Evolutionary conservation across 1,140 invertebrate species (phyloP), one percentile per base, ranked within the genome.

Genomic region (Ectropis grisescens): DNA sequence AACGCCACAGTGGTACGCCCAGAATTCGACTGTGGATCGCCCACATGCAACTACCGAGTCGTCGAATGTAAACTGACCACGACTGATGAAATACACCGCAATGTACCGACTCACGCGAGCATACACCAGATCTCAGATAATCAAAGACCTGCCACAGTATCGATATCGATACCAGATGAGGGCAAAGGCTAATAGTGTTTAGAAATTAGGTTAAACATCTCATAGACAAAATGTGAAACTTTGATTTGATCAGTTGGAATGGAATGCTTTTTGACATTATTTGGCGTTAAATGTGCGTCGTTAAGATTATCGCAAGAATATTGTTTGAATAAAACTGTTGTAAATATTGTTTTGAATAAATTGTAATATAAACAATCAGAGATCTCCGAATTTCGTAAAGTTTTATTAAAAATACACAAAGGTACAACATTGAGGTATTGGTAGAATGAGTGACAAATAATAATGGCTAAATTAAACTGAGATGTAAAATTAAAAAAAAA

Each of bases 121-220:
- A 27, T 52, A 19, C 53, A 61, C 43, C 54, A 30, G 13, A 51
- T 33, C 43, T 28, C 32, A 37, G 61, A 64, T 5, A 74, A 23
- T 44, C 66, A 50, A 50, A 56, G 55, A 58, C 70, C 75, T n/a
- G 41, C 79, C 40, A 84, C 85, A 2, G 84, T 86, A 11, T 84
- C 84, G 13, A 85, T 87, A 40, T 66, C 84, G 27, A 70, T 87
- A 56, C 85, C 85, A 0, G 59, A 84, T 22, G 82, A 84, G 30
- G 83, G 83, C n/a, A 85, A 85, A 53, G 84, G 83, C 44, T 78
- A 81, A 65, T 26, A 26, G 3, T 19, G 3, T 19, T 19, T 19
- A 23, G 13, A n/a, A 25, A 34, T 45, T 41, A 26, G 13, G n/a
- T n/a, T n/a, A 24, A 15, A 29, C 13, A 28, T 11, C 12, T 13